These are phyloP conservation scores for Reticulitermes speratus DNA, from an alignment of 1,140 invertebrate genomes.

Conservation along the genomic window DNA sequence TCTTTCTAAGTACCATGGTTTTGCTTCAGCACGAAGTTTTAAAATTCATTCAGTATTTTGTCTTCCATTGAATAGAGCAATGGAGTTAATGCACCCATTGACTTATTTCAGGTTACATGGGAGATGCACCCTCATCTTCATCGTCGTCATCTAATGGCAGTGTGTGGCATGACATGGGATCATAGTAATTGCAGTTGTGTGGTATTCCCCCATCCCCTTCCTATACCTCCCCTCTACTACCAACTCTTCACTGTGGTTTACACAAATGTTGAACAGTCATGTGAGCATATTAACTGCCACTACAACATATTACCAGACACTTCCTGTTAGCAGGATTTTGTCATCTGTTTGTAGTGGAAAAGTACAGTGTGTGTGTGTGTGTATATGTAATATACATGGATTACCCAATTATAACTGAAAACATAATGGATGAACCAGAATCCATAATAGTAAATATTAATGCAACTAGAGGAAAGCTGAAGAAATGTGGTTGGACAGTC, in stretches of 20 bases:
- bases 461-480: slow-evolving; percentile 5
- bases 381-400: slow-evolving; percentile 3
- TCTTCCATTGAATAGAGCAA: too few relatives aligned
- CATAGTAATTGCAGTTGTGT: slow-evolving; percentile 49
- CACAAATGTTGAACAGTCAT: background rate
- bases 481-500: background rate
- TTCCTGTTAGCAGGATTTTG: background rate
- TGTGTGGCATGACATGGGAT: slow-evolving; percentile 54
- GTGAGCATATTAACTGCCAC: background rate
- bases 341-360: background rate
- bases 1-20: too few relatives aligned
- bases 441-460: background rate
- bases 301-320: background rate
- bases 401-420: slow-evolving; percentile 2
- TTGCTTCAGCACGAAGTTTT: too few relatives aligned
- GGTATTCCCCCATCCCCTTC: slow-evolving; percentile 48
- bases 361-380: background rate
- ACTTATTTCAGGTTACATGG: slow-evolving; percentile 36
- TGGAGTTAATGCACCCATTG: too few relatives aligned
- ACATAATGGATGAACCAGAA: background rate
- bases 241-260: slow-evolving; percentile 35
- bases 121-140: slow-evolving; percentile 49
- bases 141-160: slow-evolving; percentile 53
- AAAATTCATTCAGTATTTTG: too few relatives aligned
- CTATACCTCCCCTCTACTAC: slow-evolving; percentile 44